A percentile compares a stretch with the other conserved stretches of the same genome.
phyloP scores from a whole-genome alignment of 2,113 vertebrate genomes.

The Lagopus leucura region DNA sequence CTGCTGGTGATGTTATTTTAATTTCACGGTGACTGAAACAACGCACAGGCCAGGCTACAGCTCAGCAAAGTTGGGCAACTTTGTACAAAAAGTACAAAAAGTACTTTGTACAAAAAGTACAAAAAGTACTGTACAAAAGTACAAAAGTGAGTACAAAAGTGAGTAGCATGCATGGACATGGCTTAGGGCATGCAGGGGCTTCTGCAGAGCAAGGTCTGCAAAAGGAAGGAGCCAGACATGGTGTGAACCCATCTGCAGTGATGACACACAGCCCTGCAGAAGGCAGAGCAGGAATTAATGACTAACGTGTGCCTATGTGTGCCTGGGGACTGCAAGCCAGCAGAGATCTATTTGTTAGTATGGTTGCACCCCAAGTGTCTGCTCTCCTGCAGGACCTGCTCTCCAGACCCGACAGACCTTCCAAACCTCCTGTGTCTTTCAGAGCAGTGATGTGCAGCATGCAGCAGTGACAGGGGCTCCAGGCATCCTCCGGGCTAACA shows the following conservation, averaged over 20 bases:
- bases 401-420: not conserved
- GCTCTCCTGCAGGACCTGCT: not conserved
- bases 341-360: not conserved
- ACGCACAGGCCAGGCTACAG: not conserved
- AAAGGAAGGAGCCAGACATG: not conserved
- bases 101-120: too few relatives aligned
- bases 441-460: not conserved
- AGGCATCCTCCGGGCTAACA: not conserved
- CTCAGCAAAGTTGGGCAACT: not conserved
- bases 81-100: too few relatives aligned
- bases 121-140: too few relatives aligned
- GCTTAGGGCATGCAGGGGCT: not conserved
- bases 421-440: not conserved
- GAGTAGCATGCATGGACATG: rapidly evolving
- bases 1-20: not conserved
- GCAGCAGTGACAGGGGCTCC: not conserved
- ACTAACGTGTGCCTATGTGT: rapidly evolving
- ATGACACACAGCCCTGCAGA: not conserved
- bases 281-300: not conserved
- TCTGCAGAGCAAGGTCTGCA: rapidly evolving
- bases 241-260: not conserved
- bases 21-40: not conserved
- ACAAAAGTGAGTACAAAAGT: not conserved
- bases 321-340: not conserved
- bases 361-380: not conserved